Conservation (phyloP, 2,113 vertebrate species). For the Caranx melampygus region DNA sequence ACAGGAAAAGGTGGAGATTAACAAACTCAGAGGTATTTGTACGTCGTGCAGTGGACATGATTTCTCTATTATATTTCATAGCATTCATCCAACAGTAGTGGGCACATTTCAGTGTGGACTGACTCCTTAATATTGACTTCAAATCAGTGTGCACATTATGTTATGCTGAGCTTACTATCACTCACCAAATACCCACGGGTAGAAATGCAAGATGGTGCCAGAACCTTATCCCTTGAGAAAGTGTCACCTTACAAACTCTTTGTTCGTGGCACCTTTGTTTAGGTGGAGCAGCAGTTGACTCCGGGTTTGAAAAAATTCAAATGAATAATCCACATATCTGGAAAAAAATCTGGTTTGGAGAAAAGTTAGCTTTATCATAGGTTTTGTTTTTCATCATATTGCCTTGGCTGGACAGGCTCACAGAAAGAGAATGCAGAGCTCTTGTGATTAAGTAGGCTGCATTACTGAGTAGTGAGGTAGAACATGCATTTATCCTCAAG, state of each 20-base stretch:
- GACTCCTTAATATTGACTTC: not conserved
- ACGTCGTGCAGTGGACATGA: not conserved
- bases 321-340: not conserved
- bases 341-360: not conserved
- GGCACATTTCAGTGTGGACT: not conserved
- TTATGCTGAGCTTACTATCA: conserved; percentile 26
- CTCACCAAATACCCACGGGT: conserved; percentile 6
- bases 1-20: not conserved
- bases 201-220: conserved; percentile 13
- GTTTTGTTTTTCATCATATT: conserved; percentile 9
- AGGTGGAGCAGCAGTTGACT: not conserved
- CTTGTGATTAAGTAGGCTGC: conserved; percentile 34
- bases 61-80: not conserved
- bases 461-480: conserved; percentile 59
- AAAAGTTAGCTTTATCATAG: conserved; percentile 5
- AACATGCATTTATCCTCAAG: conserved; percentile 47
- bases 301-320: not conserved
- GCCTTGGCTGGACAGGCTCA: not conserved
- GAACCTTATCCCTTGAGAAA: conserved; percentile 11
- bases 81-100: not conserved
- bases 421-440: conserved; percentile 18
- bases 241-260: conserved; percentile 1
- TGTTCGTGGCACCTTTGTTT: conserved; percentile 1
- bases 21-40: not conserved
- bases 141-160: not conserved